Evolutionary conservation across 1,140 invertebrate species (phyloP).

Genomic region (Eufriesea mexicana): DNA sequence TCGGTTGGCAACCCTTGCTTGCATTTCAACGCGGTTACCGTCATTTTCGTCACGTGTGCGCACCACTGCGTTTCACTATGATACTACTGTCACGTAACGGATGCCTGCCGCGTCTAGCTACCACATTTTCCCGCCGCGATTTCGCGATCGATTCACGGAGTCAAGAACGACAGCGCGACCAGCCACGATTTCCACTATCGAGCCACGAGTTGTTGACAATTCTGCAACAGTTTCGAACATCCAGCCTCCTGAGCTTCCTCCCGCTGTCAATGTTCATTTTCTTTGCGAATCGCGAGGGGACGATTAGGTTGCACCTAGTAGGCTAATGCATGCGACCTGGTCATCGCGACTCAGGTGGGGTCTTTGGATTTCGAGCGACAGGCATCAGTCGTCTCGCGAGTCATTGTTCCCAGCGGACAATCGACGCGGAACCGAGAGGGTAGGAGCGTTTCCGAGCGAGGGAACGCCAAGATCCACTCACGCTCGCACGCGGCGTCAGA

Average conservation of each 20-base stretch:
- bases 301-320: neutral
- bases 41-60: slow-evolving; percentile 24
- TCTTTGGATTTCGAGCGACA: slow-evolving; percentile 47
- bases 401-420: slow-evolving; percentile 44
- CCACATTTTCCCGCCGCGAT: slow-evolving; percentile 4
- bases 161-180: too few relatives aligned
- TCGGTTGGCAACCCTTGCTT: neutral
- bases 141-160: neutral
- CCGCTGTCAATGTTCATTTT: neutral
- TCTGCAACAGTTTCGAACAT: neutral
- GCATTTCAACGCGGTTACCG: neutral
- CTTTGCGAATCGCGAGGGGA: neutral
- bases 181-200: neutral
- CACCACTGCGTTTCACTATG: neutral
- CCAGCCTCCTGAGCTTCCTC: too few relatives aligned
- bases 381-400: slow-evolving; percentile 44
- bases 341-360: slow-evolving; percentile 47
- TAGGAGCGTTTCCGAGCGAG: slow-evolving; percentile 19
- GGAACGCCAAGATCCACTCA: slow-evolving; percentile 62
- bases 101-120: neutral
- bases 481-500: slow-evolving; percentile 79
- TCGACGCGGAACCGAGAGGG: neutral
- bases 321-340: neutral
- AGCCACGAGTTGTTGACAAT: neutral
- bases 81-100: neutral